Base-by-base conservation (phyloP, 2,888 invertebrate species). In the Sinhomidia bicolor region DNA sequence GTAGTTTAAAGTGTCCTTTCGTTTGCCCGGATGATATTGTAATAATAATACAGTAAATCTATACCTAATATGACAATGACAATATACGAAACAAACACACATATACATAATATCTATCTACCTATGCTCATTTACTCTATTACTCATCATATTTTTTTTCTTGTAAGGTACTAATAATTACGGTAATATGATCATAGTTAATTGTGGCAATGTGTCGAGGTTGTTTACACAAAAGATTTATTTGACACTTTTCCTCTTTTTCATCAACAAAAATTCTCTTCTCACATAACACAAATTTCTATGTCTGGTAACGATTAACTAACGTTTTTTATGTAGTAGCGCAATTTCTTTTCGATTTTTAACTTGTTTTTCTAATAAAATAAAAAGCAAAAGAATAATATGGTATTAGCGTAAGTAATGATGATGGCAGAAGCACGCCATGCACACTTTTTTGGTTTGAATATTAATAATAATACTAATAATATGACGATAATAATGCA, bases 181-280 rank as follows among this genome's bases (percentile, higher is more conserved):
- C 60, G 41, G 26, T 85, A 62, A 79, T 81, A 82, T 60, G 60
- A 82, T 81, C 71, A n/a, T 62, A 65, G 74, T 79, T 88, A 88
- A 88, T 88, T 88, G 83, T 83, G 88, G 88, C 79, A 87, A 87
- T 83, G 68, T 88, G 88, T 88, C 88, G 88, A 88, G 88, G 88
- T 78, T 88, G 88, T 83, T 88, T 88, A 68, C 44, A 83, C 88
- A 54, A 81, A n/a, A 83, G 83, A 88, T 88, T 88, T 88, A 88
- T 88, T 76, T 83, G 88, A 83, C 88, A 83, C 83, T 86, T 88
- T 86, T 36, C 36, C 82, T 36, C 78, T 36, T 80, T 87, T 80
- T 81, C 57, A 82, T 54, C 78, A 29, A 32, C 78, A 32, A 54
- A 78, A 36, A n/a, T n/a, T n/a, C n/a, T n/a, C n/a, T 29, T 23